A percentile compares a stretch with the other conserved stretches of the same genome.
phyloP scores from a whole-genome alignment of 2,797 vertebrate species.

The Sylvia borin region DNA sequence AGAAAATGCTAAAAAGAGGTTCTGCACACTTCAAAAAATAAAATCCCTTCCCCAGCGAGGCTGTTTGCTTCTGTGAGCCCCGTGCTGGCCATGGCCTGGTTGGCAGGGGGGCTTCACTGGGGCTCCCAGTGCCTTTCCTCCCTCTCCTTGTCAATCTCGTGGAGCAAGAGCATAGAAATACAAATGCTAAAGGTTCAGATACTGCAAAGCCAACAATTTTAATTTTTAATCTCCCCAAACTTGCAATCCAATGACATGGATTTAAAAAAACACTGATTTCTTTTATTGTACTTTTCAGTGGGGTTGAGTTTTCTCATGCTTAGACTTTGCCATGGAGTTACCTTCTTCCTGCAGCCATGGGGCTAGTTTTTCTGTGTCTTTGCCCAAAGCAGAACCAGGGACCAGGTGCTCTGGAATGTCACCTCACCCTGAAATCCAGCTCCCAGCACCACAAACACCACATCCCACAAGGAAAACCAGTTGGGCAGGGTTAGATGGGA shows the following conservation, averaged over 20 bases:
- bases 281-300: neutral
- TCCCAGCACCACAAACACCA: neutral
- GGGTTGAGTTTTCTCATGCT: neutral
- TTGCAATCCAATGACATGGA: neutral
- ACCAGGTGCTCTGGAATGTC: neutral
- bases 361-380: neutral
- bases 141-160: neutral
- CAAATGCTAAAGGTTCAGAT: neutral
- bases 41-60: neutral
- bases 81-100: neutral
- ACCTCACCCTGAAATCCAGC: neutral
- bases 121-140: neutral
- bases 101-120: neutral
- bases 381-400: neutral
- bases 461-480: neutral
- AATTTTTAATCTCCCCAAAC: neutral
- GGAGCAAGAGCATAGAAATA: neutral
- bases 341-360: neutral
- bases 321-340: neutral
- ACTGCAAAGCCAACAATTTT: neutral
- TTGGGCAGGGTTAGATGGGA: neutral
- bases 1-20: slow-evolving; percentile 51
- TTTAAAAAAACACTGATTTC: neutral
- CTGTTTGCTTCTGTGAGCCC: neutral
- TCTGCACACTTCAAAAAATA: slow-evolving; percentile 32